Conservation (phyloP, 2,113 vertebrate species). For the Thalassarche chlororhynchos region DNA sequence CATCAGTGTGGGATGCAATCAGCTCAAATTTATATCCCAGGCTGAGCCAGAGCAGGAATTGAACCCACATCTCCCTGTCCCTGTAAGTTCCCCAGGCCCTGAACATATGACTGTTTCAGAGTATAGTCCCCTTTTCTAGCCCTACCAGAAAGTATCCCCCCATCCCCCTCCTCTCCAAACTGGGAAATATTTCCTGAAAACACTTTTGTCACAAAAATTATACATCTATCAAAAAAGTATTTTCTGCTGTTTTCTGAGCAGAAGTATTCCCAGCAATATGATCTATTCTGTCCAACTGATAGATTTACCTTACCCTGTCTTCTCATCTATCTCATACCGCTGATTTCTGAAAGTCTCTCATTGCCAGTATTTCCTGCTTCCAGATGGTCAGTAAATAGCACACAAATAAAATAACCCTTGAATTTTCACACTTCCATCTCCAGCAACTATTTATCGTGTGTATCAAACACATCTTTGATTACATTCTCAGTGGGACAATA, state of each 20-base stretch:
- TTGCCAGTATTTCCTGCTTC: background rate
- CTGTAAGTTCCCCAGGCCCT: background rate
- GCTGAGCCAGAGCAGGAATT: background rate
- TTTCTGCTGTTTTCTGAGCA: background rate
- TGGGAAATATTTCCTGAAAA: background rate
- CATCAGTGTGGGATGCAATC: background rate
- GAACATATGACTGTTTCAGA: background rate
- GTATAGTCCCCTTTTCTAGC: background rate
- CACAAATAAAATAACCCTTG: background rate
- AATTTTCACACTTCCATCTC: background rate
- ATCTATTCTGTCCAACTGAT: background rate
- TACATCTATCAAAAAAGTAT: background rate
- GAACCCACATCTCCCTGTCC: background rate
- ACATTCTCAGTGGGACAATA: background rate
- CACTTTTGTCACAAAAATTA: background rate
- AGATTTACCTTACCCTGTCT: background rate
- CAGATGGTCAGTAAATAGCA: background rate
- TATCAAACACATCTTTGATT: background rate
- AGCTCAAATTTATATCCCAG: background rate
- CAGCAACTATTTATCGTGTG: background rate
- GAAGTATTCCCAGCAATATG: background rate
- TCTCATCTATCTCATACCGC: background rate
- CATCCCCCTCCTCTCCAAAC: background rate
- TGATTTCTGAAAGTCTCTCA: background rate
- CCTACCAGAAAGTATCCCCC: background rate